phyloP scores from a whole-genome alignment of 2,888 invertebrate genomes.

The Oscheius onirici region DNA sequence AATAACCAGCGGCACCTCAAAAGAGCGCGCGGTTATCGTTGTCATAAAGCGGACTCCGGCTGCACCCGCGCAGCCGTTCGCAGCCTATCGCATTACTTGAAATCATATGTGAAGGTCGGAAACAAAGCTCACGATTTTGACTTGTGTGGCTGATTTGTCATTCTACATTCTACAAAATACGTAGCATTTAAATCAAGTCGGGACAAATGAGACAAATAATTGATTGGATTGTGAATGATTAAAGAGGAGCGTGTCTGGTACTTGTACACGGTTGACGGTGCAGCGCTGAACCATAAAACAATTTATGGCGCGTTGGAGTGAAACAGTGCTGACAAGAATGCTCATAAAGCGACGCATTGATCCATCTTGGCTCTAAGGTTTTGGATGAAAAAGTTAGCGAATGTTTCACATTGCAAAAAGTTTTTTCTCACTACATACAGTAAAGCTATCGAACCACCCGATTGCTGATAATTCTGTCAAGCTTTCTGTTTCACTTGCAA shows the following conservation, averaged over 20 bases:
- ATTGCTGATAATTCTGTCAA: no score
- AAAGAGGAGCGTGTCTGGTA: slow-evolving; percentile 19
- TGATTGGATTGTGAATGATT: slow-evolving; percentile 11
- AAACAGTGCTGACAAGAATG: slow-evolving; percentile 35
- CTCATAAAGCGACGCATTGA: slow-evolving; percentile 32
- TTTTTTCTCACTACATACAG: no score
- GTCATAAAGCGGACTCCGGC: slow-evolving; percentile 29
- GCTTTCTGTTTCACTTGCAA: no score
- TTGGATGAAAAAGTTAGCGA: no score
- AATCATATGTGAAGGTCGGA: slow-evolving; percentile 33
- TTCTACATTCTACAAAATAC: no score
- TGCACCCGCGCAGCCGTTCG: slow-evolving; percentile 34
- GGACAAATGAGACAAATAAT: no score
- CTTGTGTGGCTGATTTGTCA: no score
- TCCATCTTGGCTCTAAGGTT: not conserved
- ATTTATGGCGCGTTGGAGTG: slow-evolving; percentile 36
- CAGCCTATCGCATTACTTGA: slow-evolving; percentile 34
- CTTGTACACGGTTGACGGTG: slow-evolving; percentile 30
- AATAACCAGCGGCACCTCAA: slow-evolving; percentile 33
- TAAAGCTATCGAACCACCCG: no score
- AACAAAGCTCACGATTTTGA: not conserved
- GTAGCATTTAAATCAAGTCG: no score
- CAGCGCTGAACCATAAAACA: slow-evolving; percentile 35
- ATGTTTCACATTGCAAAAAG: no score
- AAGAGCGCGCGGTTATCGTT: slow-evolving; percentile 33